A percentile compares a stretch with the other conserved stretches of the same genome.
Conservation (phyloP, 2,113 vertebrate species). For the chimpanzee (Pan troglodytes) region NHGRI_mPanTro3-v2.1_pri NC_086015.1:164145001-164145500, state of each 20-base stretch:
- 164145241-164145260: not conserved
- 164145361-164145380: too few relatives aligned
- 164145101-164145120: not conserved
- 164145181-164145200: not conserved
- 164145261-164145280: not conserved
- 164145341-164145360: not conserved
- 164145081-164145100: not conserved
- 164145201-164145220: not conserved
- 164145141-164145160: not conserved
- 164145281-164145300: not conserved
- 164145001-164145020: not conserved
- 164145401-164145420: too few relatives aligned
- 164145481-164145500: too few relatives aligned
- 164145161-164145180: not conserved
- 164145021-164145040: not conserved
- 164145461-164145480: too few relatives aligned
- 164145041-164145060: conserved; percentile 28
- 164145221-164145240: not conserved
- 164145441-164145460: too few relatives aligned
- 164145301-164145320: conserved; percentile 31
- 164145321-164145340: not conserved
- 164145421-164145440: too few relatives aligned
- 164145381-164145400: too few relatives aligned
- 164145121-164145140: not conserved
- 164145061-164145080: not conserved